These are phyloP conservation scores for Otolemur garnettii DNA, from an alignment of 2,113 vertebrate species.

Conservation along the genomic window DNA sequence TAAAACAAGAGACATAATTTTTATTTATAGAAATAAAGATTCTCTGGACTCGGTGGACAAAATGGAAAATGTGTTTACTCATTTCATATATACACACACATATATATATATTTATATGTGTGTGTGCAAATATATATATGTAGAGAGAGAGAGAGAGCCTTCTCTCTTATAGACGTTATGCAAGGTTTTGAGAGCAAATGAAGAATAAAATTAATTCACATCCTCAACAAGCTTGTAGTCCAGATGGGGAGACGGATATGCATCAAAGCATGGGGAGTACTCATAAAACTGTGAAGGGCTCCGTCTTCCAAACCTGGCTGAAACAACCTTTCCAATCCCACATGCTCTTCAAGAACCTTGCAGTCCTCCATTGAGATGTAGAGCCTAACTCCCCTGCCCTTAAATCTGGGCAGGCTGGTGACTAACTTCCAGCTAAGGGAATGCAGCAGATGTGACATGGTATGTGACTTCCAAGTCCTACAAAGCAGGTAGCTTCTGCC, in stretches of 20 bases:
- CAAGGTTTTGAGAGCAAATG: neutral
- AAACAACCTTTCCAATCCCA: no score
- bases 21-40: constrained; percentile 40
- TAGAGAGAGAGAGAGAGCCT: neutral
- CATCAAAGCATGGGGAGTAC: neutral
- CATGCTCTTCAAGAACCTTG: neutral
- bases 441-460: neutral
- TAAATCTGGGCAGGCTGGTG: neutral
- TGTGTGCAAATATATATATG: neutral
- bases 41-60: neutral
- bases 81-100: neutral
- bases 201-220: neutral
- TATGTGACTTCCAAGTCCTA: neutral
- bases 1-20: constrained; percentile 85
- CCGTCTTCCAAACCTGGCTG: neutral
- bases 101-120: neutral
- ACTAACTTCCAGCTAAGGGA: neutral
- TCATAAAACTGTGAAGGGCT: neutral
- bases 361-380: neutral
- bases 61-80: neutral
- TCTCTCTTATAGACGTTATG: neutral
- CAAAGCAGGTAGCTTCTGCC: neutral
- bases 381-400: neutral
- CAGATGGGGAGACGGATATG: neutral
- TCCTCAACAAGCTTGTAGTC: neutral